Base-by-base conservation (phyloP, 2,888 invertebrate genomes). In the Drosophila buzzatii region DNA sequence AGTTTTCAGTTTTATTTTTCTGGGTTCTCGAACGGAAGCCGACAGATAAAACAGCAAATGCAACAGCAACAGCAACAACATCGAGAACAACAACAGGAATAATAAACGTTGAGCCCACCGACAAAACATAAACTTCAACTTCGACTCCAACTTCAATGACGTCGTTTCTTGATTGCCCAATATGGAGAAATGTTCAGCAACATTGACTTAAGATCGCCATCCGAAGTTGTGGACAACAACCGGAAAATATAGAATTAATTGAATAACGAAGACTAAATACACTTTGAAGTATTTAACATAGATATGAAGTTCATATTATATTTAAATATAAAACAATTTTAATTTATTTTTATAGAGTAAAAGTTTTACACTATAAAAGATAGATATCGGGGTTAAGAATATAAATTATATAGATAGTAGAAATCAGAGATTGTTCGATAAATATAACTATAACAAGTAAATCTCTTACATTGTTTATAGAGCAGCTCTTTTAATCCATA, bases 1-100 rank as follows among this genome's bases (percentile, higher is more conserved):
- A 65, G 60, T 76, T 73, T 82, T 63, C 39, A 70, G 70, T 70
- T 69, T 67, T 44, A 61, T 68, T 76, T 72, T 72, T 76, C 70
- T 73, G 70, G 63, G 76, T 73, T 64, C 84, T 68, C 52, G 42
- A 79, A 86, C 87, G 85, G 89, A 89, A 89, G 84, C 73, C 73
- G 65, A 31, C 70, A 70, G 72, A 81, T 70, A 71, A 72, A 85
- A 83, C 55, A 56, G 57, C 62, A 68, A 44, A 31, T 62, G 37
- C 61, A 59, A 56, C 56, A 58, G 16, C 39, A 73, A 56, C 31
- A 53, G 27, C 18, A 66, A 44, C 53, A 63, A 47, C 63, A n/a
- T n/a, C n/a, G 72, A 12, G 33, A 33, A 18, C n/a, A 49, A 31
- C 52, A 64, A 51, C 63, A 79, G 2, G 35, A 51, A 51, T 33